Evolutionary conservation across 2,797 vertebrate genomes (phyloP).

Genomic region (Gambelia wislizenii): DNA sequence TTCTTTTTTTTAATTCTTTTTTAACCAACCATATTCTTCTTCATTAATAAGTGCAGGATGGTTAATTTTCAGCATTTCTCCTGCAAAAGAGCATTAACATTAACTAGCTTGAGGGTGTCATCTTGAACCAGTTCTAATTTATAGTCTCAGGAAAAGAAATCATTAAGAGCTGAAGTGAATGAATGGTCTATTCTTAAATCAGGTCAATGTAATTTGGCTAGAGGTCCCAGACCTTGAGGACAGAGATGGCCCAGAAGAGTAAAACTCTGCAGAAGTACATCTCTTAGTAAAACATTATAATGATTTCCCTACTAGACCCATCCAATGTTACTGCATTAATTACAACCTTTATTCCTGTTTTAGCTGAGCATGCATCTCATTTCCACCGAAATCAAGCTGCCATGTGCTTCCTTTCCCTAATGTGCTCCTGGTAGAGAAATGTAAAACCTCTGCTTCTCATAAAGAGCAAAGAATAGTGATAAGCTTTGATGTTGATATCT

Average conservation of each 20-base stretch:
- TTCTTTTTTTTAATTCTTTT: too few species aligned
- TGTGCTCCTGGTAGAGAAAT: background rate
- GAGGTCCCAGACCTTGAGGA: conserved; percentile 10
- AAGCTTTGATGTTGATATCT: background rate
- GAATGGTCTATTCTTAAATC: conserved; percentile 1
- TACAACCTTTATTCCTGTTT: background rate
- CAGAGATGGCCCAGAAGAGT: background rate
- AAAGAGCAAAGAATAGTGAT: background rate
- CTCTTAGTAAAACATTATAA: background rate
- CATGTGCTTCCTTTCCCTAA: background rate
- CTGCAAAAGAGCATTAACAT: conserved; percentile 9
- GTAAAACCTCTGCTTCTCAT: background rate
- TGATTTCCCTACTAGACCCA: background rate
- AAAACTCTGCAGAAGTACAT: background rate
- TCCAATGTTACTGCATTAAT: background rate
- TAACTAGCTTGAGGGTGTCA: conserved; percentile 11
- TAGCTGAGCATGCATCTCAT: background rate
- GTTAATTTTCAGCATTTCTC: conserved; percentile 29
- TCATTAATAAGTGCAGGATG: conserved; percentile 13
- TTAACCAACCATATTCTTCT: background rate
- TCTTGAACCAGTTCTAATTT: conserved; percentile 26
- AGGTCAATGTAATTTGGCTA: conserved; percentile 31
- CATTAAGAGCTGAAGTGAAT: conserved; percentile 19
- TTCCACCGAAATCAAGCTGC: background rate
- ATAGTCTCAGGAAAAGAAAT: conserved; percentile 24